phyloP scores from a whole-genome alignment of 2,113 vertebrate genomes.

The Circaetus cinerascens region DNA sequence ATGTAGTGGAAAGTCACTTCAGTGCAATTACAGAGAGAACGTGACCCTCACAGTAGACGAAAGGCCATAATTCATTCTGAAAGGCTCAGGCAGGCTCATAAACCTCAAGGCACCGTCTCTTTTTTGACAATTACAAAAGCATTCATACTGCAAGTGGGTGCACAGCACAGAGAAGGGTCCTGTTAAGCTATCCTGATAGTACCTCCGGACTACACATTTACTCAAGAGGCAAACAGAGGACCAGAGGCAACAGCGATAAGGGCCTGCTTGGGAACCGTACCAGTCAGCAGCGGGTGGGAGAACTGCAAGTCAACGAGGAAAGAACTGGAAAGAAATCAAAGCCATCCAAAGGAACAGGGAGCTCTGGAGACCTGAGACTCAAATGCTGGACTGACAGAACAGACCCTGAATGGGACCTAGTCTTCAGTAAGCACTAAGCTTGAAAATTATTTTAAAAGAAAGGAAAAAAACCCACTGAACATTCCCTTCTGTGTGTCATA shows the following conservation, averaged over 20 bases:
- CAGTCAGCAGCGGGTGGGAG: neutral
- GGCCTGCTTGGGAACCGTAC: neutral
- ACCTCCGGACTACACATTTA: neutral
- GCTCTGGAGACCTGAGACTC: neutral
- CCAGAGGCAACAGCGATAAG: neutral
- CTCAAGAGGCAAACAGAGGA: neutral
- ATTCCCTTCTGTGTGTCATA: neutral
- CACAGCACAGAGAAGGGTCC: neutral
- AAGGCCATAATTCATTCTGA: neutral
- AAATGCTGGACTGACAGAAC: neutral
- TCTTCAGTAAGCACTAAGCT: neutral
- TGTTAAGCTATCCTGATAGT: neutral
- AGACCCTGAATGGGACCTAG: neutral
- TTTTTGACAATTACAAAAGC: neutral
- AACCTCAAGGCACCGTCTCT: neutral
- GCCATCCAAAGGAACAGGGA: neutral
- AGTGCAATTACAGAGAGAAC: neutral
- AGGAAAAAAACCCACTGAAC: neutral
- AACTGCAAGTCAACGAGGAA: neutral
- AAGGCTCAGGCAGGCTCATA: constrained; percentile 13
- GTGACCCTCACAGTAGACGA: neutral
- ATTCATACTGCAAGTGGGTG: neutral
- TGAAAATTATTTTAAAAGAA: neutral
- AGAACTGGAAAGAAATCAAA: neutral
- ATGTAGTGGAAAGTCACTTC: neutral